phyloP scores from a whole-genome alignment of 2,113 vertebrate species.

The Pseudonaja textilis region DNA sequence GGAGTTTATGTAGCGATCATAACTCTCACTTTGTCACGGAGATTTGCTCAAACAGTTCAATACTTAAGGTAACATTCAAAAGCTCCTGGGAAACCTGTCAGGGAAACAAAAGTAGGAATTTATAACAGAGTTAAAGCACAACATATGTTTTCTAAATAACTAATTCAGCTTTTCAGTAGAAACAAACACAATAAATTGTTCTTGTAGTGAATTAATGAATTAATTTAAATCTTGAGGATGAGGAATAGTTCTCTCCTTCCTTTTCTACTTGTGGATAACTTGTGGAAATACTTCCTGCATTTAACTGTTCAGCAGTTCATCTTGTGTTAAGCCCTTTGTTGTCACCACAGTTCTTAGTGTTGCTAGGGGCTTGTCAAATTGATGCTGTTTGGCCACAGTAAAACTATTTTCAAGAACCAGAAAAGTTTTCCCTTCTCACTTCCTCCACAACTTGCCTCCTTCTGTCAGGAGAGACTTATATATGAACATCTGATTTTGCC shows the following conservation, averaged over 20 bases:
- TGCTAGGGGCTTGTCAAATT: background rate
- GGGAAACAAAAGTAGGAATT: background rate
- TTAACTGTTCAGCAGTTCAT: background rate
- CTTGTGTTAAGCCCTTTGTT: background rate
- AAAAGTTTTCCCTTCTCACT: background rate
- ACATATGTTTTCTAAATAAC: background rate
- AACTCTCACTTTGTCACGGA: background rate
- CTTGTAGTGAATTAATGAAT: background rate
- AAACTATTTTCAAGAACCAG: background rate
- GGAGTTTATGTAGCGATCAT: background rate
- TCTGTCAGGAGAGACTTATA: background rate
- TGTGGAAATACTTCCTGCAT: background rate
- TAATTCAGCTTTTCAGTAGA: background rate
- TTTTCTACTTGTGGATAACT: background rate
- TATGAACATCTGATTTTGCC: background rate
- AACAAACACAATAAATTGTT: background rate
- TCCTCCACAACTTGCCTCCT: background rate
- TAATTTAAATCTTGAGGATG: background rate
- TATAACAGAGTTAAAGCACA: background rate
- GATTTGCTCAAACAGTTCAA: background rate
- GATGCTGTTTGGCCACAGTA: background rate
- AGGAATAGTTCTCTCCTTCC: background rate
- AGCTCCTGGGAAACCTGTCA: background rate
- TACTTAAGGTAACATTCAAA: background rate
- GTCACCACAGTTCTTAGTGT: background rate